These are phyloP conservation scores for Erebia ligea DNA, from an alignment of 2,888 invertebrate genomes.

Conservation along the genomic window DNA sequence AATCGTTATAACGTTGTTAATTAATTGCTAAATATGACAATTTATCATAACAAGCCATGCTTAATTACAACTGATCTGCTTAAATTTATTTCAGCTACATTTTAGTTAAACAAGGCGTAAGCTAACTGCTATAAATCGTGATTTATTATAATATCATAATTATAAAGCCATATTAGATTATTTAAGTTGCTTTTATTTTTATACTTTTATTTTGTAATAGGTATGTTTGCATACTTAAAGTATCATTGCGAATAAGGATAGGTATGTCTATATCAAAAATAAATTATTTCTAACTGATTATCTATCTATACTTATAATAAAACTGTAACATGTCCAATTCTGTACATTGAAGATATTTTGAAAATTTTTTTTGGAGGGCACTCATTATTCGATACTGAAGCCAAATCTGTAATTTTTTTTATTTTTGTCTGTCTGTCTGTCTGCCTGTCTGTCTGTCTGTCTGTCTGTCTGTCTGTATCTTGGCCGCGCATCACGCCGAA, in stretches of 20 bases:
- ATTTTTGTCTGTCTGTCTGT: too few species aligned
- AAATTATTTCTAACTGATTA: too few species aligned
- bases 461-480: too few species aligned
- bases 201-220: background rate
- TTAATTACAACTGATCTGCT: constrained; percentile 20
- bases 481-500: too few species aligned
- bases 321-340: too few species aligned
- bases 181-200: constrained; percentile 2
- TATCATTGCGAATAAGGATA: background rate
- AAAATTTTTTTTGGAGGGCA: too few species aligned
- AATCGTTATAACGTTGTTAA: constrained; percentile 11
- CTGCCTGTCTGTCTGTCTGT: too few species aligned
- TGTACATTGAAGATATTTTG: too few species aligned
- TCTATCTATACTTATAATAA: too few species aligned
- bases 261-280: too few species aligned
- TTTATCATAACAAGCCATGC: constrained; percentile 17
- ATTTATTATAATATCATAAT: constrained; percentile 19
- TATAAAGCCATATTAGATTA: constrained; percentile 21
- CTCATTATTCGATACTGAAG: too few species aligned
- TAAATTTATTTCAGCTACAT: constrained; percentile 25
- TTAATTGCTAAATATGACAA: constrained; percentile 11
- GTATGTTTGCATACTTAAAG: background rate
- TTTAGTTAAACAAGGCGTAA: constrained; percentile 22
- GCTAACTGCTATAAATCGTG: constrained; percentile 7
- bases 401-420: too few species aligned